These are phyloP conservation scores for Lutjanus erythropterus DNA, from an alignment of 2,113 vertebrate species.

Conservation along the genomic window DNA sequence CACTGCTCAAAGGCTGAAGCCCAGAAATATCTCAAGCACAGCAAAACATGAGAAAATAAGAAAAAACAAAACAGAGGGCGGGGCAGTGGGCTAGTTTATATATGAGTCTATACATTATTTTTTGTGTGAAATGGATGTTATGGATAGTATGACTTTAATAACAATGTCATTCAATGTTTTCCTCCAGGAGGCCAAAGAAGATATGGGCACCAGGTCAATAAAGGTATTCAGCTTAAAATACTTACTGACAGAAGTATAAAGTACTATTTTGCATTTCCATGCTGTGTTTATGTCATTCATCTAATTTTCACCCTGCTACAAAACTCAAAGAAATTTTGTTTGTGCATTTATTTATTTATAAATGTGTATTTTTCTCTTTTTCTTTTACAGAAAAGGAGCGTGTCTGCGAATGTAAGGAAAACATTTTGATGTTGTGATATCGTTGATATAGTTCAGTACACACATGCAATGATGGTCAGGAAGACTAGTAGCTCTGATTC, in stretches of 20 bases:
- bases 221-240: slow-evolving; percentile 30
- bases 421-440: not conserved
- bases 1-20: too few relatives aligned
- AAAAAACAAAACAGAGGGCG: too few relatives aligned
- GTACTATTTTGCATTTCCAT: not conserved
- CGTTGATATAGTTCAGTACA: not conserved
- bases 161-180: slow-evolving; percentile 7
- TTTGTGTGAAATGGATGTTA: too few relatives aligned
- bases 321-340: not conserved
- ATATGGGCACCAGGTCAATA: slow-evolving; percentile 19
- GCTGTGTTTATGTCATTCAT: not conserved
- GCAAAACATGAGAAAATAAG: too few relatives aligned
- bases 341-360: not conserved
- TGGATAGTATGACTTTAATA: not conserved
- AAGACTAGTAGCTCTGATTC: slow-evolving; percentile 12
- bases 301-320: not conserved
- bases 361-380: not conserved
- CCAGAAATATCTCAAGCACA: too few relatives aligned
- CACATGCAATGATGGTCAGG: not conserved
- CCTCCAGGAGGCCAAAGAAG: slow-evolving; percentile 39
- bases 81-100: too few relatives aligned
- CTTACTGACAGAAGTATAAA: not conserved
- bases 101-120: too few relatives aligned
- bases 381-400: slow-evolving; percentile 73
- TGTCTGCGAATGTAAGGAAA: slow-evolving; percentile 43